Evolutionary conservation across 2,113 vertebrate species (phyloP), one percentile per base, ranked within the genome.

Genomic region (Micronisus gabar): DNA sequence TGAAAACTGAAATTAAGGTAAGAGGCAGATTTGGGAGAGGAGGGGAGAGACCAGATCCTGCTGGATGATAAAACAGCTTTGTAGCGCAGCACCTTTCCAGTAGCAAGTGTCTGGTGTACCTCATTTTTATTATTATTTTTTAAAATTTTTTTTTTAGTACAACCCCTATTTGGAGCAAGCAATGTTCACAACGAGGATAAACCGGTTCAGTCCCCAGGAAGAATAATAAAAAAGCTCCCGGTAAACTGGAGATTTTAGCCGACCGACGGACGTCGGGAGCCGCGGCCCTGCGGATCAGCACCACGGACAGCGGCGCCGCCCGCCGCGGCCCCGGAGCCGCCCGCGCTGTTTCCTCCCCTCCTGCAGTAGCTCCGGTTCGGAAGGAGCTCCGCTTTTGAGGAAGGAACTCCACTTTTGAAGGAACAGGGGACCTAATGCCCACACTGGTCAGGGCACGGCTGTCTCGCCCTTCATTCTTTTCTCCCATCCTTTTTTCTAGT

Each of bases 221-320:
- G 3, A 82, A 22, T 8, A 52, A 30, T 18, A 9, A 26, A n/a
- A 62, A 36, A 25, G 0, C 10, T 30, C 7, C 12, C 0, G 4
- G 10, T 6, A 2, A 27, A 5, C 7, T 1, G 16, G 26, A 30
- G 52, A 0, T 47, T 13, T 19, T 14, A 2, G 22, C 34, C 4
- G n/a, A 5, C 2, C 6, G 30, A 14, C 32, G 2, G 45, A 1
- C 10, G 16, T 3, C 8, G 8, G 19, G 62, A 62, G 14, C 41
- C 16, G 11, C 72, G 20, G 29, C 83, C 50, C 55, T 5, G 71
- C 30, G 56, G 78, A 59, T 76, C 72, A 98, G 98, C 93, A 98
- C 98, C 98, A 72, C 62, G 98, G 98, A 98, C 97, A 98, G 98
- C 96, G 76, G 36, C 75, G 8, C 3, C 7, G 2, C n/a, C 67